Conservation (phyloP, 2,797 vertebrate genomes). For the Silurus lanzhouensis region DNA sequence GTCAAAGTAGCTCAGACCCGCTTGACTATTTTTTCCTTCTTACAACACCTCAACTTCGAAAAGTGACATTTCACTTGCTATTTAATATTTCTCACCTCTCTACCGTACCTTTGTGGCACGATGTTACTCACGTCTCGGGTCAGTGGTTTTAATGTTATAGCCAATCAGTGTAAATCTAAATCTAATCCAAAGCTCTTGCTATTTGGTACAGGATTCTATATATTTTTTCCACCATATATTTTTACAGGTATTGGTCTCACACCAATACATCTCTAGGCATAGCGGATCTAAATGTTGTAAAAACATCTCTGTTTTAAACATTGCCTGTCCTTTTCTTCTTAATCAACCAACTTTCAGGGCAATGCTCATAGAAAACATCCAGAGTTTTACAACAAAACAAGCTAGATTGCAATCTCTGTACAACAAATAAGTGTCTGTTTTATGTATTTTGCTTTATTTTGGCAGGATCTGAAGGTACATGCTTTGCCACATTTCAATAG, state of each 20-base stretch:
- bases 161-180: neutral
- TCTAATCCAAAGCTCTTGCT: neutral
- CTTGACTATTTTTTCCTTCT: no score
- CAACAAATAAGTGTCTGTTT: slow-evolving; percentile 20
- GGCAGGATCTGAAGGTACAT: slow-evolving; percentile 11
- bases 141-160: no score
- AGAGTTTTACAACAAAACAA: no score
- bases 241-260: neutral
- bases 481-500: slow-evolving; percentile 21
- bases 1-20: no score
- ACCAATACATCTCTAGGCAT: neutral
- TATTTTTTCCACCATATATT: neutral
- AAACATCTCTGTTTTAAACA: neutral
- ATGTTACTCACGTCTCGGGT: no score
- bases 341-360: neutral
- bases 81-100: no score
- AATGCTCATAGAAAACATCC: neutral
- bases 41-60: no score
- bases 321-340: neutral
- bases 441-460: slow-evolving; percentile 20
- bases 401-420: slow-evolving; percentile 12
- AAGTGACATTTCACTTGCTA: no score
- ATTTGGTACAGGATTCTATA: neutral
- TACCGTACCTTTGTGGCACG: no score
- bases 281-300: neutral